Evolutionary conservation across 2,888 invertebrate genomes (phyloP).

Genomic region (Drepanosiphum platanoidis): DNA sequence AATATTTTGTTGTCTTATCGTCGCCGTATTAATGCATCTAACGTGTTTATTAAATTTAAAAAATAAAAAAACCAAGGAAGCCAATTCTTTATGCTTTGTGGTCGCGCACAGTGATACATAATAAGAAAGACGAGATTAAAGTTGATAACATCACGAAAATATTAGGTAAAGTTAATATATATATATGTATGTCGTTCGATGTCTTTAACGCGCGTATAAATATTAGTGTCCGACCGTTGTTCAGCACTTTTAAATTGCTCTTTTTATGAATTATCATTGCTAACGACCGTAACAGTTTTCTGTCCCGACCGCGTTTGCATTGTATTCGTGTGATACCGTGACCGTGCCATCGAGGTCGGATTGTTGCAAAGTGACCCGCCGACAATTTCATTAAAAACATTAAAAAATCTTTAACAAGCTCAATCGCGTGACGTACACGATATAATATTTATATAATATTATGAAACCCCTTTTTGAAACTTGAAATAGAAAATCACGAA

Average conservation of each 20-base stretch:
- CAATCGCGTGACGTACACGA: too few species aligned
- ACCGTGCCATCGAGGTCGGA: too few species aligned
- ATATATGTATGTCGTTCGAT: neutral
- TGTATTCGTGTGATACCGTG: too few species aligned
- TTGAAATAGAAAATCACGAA: too few species aligned
- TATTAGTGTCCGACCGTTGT: neutral
- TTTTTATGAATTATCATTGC: neutral
- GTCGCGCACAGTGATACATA: neutral
- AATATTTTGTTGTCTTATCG: neutral
- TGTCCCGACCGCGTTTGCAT: neutral
- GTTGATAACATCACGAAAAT: neutral
- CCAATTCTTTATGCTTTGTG: neutral
- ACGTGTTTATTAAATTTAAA: neutral
- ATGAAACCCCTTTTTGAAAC: too few species aligned
- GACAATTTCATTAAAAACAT: too few species aligned
- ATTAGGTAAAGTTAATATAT: too few species aligned
- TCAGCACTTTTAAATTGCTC: neutral
- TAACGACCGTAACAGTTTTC: neutral
- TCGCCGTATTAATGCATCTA: neutral
- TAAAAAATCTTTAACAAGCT: too few species aligned
- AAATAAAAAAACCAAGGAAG: neutral
- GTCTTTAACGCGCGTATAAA: neutral
- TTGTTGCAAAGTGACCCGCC: too few species aligned
- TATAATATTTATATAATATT: too few species aligned
- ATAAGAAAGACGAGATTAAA: neutral